Evolutionary conservation across 2,888 invertebrate genomes (phyloP), one percentile per base, ranked within the genome.

Genomic region (Caenorhabditis sinica): DNA sequence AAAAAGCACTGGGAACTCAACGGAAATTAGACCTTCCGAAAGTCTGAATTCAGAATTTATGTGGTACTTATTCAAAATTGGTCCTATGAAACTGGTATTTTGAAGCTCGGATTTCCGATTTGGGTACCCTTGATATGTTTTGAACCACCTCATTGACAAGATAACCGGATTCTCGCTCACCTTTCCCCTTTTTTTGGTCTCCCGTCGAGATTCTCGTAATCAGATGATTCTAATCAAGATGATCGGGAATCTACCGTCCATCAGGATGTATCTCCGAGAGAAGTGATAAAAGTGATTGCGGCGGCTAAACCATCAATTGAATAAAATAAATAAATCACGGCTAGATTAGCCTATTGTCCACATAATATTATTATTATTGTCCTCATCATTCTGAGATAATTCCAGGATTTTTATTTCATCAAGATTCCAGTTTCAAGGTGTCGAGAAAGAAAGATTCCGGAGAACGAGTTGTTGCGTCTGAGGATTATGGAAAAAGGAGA

Each of bases 391-490:
- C 53, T 40, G 36, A 40, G n/a, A 56, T 40, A 69, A 69, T 69
- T 69, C 25, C 17, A 43, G 69, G 69, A 69, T 69, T 69, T 51
- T 56, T 69, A 56, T 69, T 69, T 69, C n/a, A 4, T 28, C 43
- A 6, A 15, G 17, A 69, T 69, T 69, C 69, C n/a, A 2, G 69
- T 56, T 69, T 69, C 5, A 56, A 69, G 69, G 69, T 69, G 69
- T 69, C 40, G 56, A 56, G 49, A 49, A 20, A 4, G 20, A 20
- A n/a, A 20, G 49, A 69, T 69, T 56, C 69, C 69, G 69, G 40
- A 56, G 69, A 69, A 69, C 69, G 56, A 56, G 69, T 69, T 56
- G 43, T 69, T 69, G 69, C 69, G 56, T 69, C 51, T 65, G 65
- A 65, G 43, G 30, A 23, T 56, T 53, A 56, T 53, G 43, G 45